Conservation (phyloP, 2,113 vertebrate genomes). For the Podarcis muralis region DNA sequence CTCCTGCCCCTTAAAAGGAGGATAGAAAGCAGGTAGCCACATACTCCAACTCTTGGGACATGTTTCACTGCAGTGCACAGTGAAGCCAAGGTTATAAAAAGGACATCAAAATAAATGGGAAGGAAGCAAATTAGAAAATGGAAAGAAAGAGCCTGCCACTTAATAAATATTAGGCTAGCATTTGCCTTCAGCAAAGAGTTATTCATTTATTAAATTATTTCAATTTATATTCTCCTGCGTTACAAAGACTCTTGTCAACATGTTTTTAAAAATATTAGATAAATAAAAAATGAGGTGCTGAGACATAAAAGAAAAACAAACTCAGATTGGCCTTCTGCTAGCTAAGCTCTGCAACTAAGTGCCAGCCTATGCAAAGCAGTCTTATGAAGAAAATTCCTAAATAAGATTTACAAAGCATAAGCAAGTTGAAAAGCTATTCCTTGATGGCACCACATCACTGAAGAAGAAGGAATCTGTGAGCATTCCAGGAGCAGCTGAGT, state of each 20-base stretch:
- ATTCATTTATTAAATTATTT: slow-evolving; percentile 15
- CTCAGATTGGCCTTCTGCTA: not conserved
- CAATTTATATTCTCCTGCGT: not conserved
- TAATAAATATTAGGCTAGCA: slow-evolving; percentile 16
- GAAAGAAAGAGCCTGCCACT: slow-evolving; percentile 7
- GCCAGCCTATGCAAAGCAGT: not conserved
- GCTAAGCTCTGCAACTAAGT: not conserved
- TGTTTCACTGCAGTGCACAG: not conserved
- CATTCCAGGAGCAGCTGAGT: not conserved
- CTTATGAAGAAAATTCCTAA: not conserved
- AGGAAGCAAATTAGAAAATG: slow-evolving; percentile 14
- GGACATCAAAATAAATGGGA: slow-evolving; percentile 2
- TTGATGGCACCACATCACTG: not conserved
- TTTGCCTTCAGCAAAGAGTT: not conserved
- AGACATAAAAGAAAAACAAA: slow-evolving; percentile 1
- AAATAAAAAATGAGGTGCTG: not conserved
- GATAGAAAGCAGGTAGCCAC: not conserved
- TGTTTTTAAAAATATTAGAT: not conserved
- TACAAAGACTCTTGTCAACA: slow-evolving; percentile 10
- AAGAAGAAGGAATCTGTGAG: not conserved
- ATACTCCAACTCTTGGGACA: not conserved
- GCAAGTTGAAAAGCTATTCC: not conserved
- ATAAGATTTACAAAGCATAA: not conserved
- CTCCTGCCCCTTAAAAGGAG: not conserved
- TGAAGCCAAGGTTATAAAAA: not conserved